Evolutionary conservation across 2,113 vertebrate genomes (phyloP).

Genomic region (Dolichallabes microphthalmus): DNA sequence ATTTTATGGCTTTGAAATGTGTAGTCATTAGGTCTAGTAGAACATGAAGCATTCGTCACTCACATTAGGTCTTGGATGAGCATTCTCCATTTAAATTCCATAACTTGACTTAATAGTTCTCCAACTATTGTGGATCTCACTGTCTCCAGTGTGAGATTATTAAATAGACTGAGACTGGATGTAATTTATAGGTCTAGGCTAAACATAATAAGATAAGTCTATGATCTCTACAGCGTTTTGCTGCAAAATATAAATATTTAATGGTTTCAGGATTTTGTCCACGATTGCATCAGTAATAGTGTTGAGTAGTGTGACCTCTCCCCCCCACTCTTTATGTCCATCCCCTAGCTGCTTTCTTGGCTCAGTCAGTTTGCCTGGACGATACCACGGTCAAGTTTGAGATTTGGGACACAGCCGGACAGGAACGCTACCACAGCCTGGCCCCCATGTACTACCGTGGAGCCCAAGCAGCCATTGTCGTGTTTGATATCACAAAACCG

Average conservation of each 20-base stretch:
- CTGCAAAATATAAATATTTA: not conserved
- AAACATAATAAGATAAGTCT: too few relatives aligned
- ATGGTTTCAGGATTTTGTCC: not conserved
- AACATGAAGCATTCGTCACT: not conserved
- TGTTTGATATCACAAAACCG: constrained; percentile 83
- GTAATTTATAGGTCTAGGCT: not conserved
- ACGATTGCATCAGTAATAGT: not conserved
- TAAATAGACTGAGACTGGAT: not conserved
- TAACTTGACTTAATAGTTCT: not conserved
- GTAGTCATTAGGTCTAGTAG: not conserved
- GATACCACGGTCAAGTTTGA: constrained; percentile 85
- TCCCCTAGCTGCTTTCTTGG: constrained; percentile 76
- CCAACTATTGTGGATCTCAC: not conserved
- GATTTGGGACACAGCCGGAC: constrained; percentile 84
- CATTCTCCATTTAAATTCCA: not conserved
- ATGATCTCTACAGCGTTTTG: not conserved
- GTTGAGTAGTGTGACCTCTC: not conserved
- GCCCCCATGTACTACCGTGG: constrained; percentile 84
- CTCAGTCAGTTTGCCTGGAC: constrained; percentile 82
- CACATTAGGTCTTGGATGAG: not conserved
- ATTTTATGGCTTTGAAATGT: not conserved
- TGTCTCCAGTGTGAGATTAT: too few relatives aligned
- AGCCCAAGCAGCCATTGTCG: constrained; percentile 82
- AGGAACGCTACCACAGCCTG: constrained; percentile 82
- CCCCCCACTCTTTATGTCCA: not conserved